Percentiles rank a stretch among this genome's conserved stretches.
phyloP scores from a whole-genome alignment of 92 coral and sea anemone genomes.

The Galaxea fascicularis region DNA sequence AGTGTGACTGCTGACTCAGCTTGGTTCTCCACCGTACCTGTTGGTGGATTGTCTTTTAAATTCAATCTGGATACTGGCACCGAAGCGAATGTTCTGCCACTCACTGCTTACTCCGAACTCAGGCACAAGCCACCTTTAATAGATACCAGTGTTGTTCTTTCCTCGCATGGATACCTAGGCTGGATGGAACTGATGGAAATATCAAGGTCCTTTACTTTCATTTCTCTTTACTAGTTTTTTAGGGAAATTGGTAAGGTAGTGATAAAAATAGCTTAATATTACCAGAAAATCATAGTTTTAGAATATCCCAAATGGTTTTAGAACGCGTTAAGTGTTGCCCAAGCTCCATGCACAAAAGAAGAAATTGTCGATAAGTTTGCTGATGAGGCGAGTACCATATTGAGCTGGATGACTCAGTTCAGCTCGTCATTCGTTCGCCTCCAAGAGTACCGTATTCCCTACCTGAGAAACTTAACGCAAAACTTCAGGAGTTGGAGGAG shows the following conservation, averaged over 20 bases:
- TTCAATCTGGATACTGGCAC: no score
- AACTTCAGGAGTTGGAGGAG: conserved; percentile 37
- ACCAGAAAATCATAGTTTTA: no score
- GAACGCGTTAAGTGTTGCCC: no score
- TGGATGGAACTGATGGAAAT: no score
- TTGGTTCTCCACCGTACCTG: conserved; percentile 20
- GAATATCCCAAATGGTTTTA: no score
- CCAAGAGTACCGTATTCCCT: conserved; percentile 40
- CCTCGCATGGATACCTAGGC: conserved; percentile 30
- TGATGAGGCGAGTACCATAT: conserved; percentile 50
- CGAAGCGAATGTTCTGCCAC: conserved; percentile 29
- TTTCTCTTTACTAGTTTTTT: no score
- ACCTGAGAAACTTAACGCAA: conserved; percentile 20
- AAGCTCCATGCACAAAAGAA: no score
- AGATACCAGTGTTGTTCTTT: conserved; percentile 38
- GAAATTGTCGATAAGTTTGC: conserved; percentile 30
- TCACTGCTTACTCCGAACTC: conserved; percentile 17
- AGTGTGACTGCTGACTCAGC: no score
- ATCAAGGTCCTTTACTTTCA: no score
- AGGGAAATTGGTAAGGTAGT: no score
- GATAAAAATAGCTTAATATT: no score
- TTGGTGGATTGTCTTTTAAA: conserved; percentile 23
- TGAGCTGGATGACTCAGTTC: conserved; percentile 31
- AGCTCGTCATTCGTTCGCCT: conserved; percentile 46
- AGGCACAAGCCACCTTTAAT: conserved; percentile 35